Base-by-base conservation (phyloP, 2,113 vertebrate species). In the Ophthalmolycus amberensis region DNA sequence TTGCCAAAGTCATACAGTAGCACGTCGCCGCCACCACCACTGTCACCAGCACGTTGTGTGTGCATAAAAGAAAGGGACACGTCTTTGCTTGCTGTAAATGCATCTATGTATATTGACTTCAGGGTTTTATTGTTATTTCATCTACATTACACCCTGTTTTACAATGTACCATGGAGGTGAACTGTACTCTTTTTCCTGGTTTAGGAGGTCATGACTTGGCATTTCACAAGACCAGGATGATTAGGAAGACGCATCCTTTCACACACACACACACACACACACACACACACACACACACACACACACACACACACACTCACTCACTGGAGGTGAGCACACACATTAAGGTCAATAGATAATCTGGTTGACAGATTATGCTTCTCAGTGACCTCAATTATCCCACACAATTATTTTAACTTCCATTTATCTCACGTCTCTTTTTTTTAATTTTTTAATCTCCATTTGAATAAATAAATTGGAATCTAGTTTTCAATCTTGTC, bases 301-400 rank as follows among this genome's bases (percentile, higher is more conserved):
- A 64, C 76, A n/a, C 50, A 40, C 67, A 71, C 52, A 63, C 71
- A 63, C 54, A 20, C 29, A 64, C 76, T n/a, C 50, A 40, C 67
- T 67, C 15, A 22, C 37, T 38, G 32, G 11, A 42, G 38, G 58
- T 12, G 18, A 66, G 58, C 54, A 65, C 72, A 65, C 73, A 60
- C 58, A 22, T 44, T 80, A 16, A 32, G 76, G 68, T 78, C 65
- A 75, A 83, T 56, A 67, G 14, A 60, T 77, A 34, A 76, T 70
- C 60, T 59, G 56, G 73, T 71, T 71, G 54, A n/a, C 48, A 70
- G 71, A 73, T 80, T 77, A 60, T 25, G 50, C 52, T 68, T 67
- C 65, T 50, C 62, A 8, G 42, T 72, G 77, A 82, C 69, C 77
- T 84, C 50, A 76, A 48, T 88, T 89, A 80, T 84, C 75, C 46